A percentile compares a stretch with the other conserved stretches of the same genome.
Conservation (phyloP, 1,140 invertebrate genomes). For the Drosophila sp. region DNA sequence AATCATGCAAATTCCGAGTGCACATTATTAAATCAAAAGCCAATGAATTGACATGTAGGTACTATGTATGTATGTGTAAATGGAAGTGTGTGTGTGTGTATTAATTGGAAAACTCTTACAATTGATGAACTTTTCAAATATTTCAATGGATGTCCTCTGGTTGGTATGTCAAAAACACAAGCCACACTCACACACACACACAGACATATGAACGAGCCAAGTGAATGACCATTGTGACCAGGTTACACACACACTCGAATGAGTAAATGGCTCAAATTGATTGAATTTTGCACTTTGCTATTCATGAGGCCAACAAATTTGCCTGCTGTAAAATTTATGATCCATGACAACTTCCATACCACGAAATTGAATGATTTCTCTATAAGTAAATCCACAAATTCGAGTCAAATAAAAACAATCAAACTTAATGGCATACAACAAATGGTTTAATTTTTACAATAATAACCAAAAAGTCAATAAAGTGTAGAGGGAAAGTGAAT, state of each 20-base stretch:
- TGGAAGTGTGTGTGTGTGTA: slow-evolving; percentile 25
- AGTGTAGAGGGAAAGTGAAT: background rate
- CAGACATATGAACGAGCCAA: background rate
- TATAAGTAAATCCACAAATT: slow-evolving; percentile 14
- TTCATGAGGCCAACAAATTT: slow-evolving; percentile 80
- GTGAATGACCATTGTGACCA: slow-evolving; percentile 47
- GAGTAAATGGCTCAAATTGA: slow-evolving; percentile 80
- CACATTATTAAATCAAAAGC: slow-evolving; percentile 52
- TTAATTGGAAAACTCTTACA: slow-evolving; percentile 62
- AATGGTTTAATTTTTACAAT: slow-evolving; percentile 11
- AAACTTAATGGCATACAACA: slow-evolving; percentile 37
- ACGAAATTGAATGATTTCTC: slow-evolving; percentile 25
- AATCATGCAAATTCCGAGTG: slow-evolving; percentile 40
- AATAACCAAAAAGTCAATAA: background rate
- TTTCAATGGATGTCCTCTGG: slow-evolving; percentile 52
- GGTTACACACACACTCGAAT: slow-evolving; percentile 53
- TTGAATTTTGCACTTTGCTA: slow-evolving; percentile 80
- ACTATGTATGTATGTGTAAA: slow-evolving; percentile 15
- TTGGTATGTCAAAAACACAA: slow-evolving; percentile 58
- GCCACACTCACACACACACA: slow-evolving; percentile 10
- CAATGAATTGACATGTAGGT: slow-evolving; percentile 15
- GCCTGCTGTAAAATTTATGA: slow-evolving; percentile 64
- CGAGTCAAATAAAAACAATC: slow-evolving; percentile 37
- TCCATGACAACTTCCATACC: slow-evolving; percentile 26
- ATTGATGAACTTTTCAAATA: slow-evolving; percentile 59